These are phyloP conservation scores for Diprion similis DNA, from an alignment of 1,140 invertebrate genomes.

Conservation along the genomic window DNA sequence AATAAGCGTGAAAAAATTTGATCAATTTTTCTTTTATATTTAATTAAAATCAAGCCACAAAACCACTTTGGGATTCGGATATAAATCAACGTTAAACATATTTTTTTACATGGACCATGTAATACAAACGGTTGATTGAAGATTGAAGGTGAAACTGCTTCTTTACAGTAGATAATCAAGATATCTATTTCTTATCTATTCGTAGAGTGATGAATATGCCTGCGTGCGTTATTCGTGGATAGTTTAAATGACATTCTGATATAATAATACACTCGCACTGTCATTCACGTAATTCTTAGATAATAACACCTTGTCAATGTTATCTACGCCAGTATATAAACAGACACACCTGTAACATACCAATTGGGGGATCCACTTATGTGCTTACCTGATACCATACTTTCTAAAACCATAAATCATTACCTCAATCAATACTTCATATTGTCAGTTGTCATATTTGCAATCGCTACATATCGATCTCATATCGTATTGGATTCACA, in stretches of 20 bases:
- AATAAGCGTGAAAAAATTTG: no score
- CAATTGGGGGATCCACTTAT: slow-evolving; percentile 34
- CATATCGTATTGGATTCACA: slow-evolving; percentile 2
- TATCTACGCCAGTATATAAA: slow-evolving; percentile 37
- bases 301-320: slow-evolving; percentile 24
- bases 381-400: slow-evolving; percentile 37
- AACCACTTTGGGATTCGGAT: no score
- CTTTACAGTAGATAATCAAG: no score
- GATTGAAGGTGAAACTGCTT: no score
- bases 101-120: no score
- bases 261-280: slow-evolving; percentile 41
- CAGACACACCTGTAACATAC: slow-evolving; percentile 30
- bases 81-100: no score
- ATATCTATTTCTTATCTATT: no score
- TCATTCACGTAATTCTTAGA: slow-evolving; percentile 27
- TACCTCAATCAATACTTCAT: slow-evolving; percentile 27
- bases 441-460: slow-evolving; percentile 14
- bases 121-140: no score
- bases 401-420: slow-evolving; percentile 35
- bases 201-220: no score
- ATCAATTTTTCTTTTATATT: no score
- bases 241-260: slow-evolving; percentile 39
- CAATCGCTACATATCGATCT: not conserved
- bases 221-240: slow-evolving; percentile 35
- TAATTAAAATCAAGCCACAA: no score